phyloP scores from a whole-genome alignment of 2,113 vertebrate species.

The Heterotis niloticus region DNA sequence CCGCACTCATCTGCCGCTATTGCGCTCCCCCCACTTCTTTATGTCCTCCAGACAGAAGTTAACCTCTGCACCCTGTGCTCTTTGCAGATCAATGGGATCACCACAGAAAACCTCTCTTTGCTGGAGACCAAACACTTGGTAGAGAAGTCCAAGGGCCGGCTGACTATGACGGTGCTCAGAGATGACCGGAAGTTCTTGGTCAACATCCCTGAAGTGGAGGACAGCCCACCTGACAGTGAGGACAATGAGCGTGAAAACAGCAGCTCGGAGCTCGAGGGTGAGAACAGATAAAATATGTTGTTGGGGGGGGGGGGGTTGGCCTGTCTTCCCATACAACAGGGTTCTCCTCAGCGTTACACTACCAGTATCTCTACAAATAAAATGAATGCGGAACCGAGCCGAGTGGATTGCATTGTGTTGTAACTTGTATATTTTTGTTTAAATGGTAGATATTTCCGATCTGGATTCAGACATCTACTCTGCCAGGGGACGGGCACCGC shows the following conservation, averaged over 20 bases:
- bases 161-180: slow-evolving; percentile 80
- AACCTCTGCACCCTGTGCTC: not conserved
- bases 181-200: slow-evolving; percentile 84
- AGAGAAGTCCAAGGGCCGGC: slow-evolving; percentile 77
- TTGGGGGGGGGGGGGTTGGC: too few relatives aligned
- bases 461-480: slow-evolving; percentile 61
- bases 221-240: slow-evolving; percentile 73
- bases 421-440: not conserved
- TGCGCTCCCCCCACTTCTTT: not conserved
- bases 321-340: not conserved
- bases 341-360: not conserved
- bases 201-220: slow-evolving; percentile 74
- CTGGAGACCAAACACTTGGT: slow-evolving; percentile 85
- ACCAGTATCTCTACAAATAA: not conserved
- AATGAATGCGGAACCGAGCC: not conserved
- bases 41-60: not conserved
- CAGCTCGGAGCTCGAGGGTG: slow-evolving; percentile 83
- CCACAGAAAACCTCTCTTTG: slow-evolving; percentile 85
- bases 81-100: slow-evolving; percentile 87
- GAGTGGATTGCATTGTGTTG: not conserved
- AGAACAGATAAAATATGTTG: slow-evolving; percentile 42
- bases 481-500: slow-evolving; percentile 45
- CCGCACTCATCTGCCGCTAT: not conserved
- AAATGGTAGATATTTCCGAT: slow-evolving; percentile 80
- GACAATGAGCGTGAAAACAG: slow-evolving; percentile 54